These are phyloP conservation scores for Hemicrepidius hirtus DNA, from an alignment of 2,888 invertebrate species.

Conservation along the genomic window DNA sequence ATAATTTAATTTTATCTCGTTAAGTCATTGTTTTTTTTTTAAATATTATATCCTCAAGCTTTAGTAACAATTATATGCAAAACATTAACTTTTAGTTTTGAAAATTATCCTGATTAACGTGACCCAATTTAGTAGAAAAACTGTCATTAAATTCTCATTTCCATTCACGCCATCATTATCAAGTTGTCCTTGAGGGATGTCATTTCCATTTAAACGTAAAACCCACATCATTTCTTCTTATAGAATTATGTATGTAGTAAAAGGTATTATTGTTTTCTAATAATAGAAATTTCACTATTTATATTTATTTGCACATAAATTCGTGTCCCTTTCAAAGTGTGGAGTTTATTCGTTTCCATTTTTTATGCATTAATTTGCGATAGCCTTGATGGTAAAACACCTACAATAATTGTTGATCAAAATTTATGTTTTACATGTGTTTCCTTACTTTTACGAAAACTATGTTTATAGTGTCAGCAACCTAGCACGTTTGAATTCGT, in stretches of 20 bases:
- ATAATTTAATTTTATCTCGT: background rate
- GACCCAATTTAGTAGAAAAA: background rate
- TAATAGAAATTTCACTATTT: conserved; percentile 3
- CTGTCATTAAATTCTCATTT: conserved; percentile 2
- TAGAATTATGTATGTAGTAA: background rate
- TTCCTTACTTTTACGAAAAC: background rate
- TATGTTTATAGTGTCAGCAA: background rate
- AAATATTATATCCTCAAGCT: too few relatives aligned
- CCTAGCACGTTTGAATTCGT: too few relatives aligned
- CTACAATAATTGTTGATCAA: conserved; percentile 1
- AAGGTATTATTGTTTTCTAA: conserved; percentile 4
- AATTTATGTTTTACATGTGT: conserved; percentile 4
- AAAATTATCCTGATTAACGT: too few relatives aligned
- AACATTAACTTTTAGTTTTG: too few relatives aligned
- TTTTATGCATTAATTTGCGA: conserved; percentile 11
- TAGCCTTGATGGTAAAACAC: background rate
- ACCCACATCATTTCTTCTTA: background rate
- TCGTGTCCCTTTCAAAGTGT: background rate
- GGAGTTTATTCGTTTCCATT: background rate
- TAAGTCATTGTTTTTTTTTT: too few relatives aligned
- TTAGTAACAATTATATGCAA: too few relatives aligned
- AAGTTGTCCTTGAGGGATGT: conserved; percentile 1
- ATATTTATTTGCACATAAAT: background rate
- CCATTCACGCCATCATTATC: background rate
- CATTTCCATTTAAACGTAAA: conserved; percentile 11